phyloP scores from a whole-genome alignment of 2,888 invertebrate genomes.

The Nudaria mundana region DNA sequence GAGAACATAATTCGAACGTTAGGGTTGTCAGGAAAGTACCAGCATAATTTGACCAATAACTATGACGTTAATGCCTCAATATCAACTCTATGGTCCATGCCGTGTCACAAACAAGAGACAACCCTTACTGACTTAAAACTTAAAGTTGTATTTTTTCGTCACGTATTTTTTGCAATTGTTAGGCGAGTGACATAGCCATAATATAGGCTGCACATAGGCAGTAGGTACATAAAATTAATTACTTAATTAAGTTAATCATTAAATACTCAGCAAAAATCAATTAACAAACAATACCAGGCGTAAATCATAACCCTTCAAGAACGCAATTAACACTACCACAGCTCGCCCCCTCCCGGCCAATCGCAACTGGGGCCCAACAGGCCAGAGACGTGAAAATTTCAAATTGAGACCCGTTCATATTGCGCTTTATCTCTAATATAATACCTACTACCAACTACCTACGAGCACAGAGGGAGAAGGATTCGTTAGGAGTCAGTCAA shows the following conservation, averaged over 20 bases:
- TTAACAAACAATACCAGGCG: slow-evolving; percentile 41
- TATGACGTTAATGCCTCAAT: too few relatives aligned
- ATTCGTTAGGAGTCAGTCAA: slow-evolving; percentile 74
- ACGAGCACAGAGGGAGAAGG: slow-evolving; percentile 49
- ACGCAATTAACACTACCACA: slow-evolving; percentile 67
- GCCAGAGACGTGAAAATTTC: slow-evolving; percentile 59
- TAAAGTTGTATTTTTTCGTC: too few relatives aligned
- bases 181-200: too few relatives aligned
- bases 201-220: too few relatives aligned
- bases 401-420: slow-evolving; percentile 60
- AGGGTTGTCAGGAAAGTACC: too few relatives aligned
- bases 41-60: too few relatives aligned
- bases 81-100: too few relatives aligned
- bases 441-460: slow-evolving; percentile 31
- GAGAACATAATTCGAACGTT: too few relatives aligned
- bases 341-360: slow-evolving; percentile 43
- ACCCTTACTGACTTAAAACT: too few relatives aligned
- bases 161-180: too few relatives aligned
- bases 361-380: slow-evolving; percentile 46
- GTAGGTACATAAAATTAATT: too few relatives aligned
- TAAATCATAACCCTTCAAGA: slow-evolving; percentile 63
- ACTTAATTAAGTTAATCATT: slow-evolving; percentile 16
- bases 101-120: too few relatives aligned
- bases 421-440: slow-evolving; percentile 39
- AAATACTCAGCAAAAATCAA: slow-evolving; percentile 33